Conservation (phyloP, 1,140 invertebrate species). For the Meteorus sp. region DNA sequence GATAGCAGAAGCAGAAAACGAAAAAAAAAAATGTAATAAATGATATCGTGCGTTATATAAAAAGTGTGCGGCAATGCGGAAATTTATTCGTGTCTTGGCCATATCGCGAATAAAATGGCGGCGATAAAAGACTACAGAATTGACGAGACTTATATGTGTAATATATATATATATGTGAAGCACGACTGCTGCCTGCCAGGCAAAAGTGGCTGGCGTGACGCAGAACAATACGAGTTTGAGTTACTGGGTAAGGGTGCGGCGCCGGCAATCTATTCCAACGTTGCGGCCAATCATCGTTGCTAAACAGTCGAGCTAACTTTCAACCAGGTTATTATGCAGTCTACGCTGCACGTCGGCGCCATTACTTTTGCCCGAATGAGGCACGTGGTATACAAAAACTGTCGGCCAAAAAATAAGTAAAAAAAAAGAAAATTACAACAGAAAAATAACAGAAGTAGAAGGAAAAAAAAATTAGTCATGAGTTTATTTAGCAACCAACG, state of each 20-base stretch:
- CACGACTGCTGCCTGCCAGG: not conserved
- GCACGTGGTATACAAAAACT: constrained; percentile 14
- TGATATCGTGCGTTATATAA: not conserved
- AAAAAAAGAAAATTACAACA: not conserved
- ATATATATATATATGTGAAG: not conserved
- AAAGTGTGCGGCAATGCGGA: not conserved
- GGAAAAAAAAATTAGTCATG: too few relatives aligned
- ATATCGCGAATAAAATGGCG: not conserved
- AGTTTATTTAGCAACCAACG: too few relatives aligned
- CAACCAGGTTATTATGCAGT: constrained; percentile 35
- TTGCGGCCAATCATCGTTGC: constrained; percentile 33
- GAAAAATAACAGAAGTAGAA: too few relatives aligned
- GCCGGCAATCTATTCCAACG: constrained; percentile 28
- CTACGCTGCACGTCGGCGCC: constrained; percentile 20
- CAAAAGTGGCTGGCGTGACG: constrained; percentile 35
- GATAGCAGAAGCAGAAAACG: too few relatives aligned
- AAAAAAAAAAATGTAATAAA: too few relatives aligned
- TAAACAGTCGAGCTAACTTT: constrained; percentile 33
- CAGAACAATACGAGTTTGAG: constrained; percentile 34
- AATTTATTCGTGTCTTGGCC: not conserved
- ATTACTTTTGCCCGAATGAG: constrained; percentile 16
- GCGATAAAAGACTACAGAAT: not conserved
- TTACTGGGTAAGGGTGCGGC: constrained; percentile 30
- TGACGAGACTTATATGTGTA: not conserved
- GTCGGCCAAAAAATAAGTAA: not conserved